Base-by-base conservation (phyloP, 2,888 invertebrate species). In the Auanema sp. region DNA sequence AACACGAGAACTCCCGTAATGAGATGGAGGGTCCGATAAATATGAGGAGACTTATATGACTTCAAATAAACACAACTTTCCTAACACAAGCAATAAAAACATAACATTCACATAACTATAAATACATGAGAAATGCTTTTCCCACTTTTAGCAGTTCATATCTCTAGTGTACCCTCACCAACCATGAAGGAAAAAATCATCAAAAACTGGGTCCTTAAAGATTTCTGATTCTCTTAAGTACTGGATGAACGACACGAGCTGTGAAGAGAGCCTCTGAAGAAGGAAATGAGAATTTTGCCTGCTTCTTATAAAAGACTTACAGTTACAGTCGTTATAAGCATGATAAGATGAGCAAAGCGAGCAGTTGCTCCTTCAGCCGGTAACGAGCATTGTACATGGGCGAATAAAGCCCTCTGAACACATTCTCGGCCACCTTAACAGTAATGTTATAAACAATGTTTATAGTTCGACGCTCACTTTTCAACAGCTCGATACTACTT, bases 321-420 rank as follows among this genome's bases (percentile, higher is more conserved):
- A 21, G 60, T 42, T 3, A 60, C 60, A 21, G 60, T 43, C n/a
- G 60, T 60, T 42, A 60, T 60, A n/a, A 60, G 44, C 60, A 60
- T 60, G 11, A 60, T 44, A 18, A 60, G 54, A 55, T 60, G 60
- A 3, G 50, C 60, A 33, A 60, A 60, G 8, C 60, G 43, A 21
- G 60, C 53, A 14, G 60, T 60, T 6, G 60, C 60, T 5, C 33
- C 33, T 21, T 60, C 60, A 3, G 25, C 53, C 12, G 53, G 41
- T 33, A 8, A 33, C 3, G 33, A 33, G 33, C 33, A 33, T 33
- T 33, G 33, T 1, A 53, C 33, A 23, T 44, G 43, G n/a, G 47
- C 53, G 18, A 54, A 60, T 4, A 60, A 55, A 16, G 60, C 60
- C 49, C 51, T 53, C 23, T 60, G 60, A 6, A 60, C 60, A n/a